These are phyloP conservation scores for Coptodon rendalli DNA, from an alignment of 2,113 vertebrate species.

Conservation along the genomic window DNA sequence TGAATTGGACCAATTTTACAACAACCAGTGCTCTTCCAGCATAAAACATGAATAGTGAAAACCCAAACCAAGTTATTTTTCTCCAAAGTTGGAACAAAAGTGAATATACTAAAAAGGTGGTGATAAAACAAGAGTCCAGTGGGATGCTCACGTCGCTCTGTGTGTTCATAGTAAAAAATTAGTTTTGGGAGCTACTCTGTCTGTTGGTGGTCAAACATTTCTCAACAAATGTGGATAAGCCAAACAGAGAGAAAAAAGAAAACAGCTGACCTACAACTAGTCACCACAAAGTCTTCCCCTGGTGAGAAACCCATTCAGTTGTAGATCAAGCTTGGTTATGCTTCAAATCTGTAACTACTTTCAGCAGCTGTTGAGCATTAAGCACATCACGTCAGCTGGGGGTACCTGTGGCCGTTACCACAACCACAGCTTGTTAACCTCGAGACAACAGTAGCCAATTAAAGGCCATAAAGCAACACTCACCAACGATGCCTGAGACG, in stretches of 20 bases:
- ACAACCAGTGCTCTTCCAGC: not conserved
- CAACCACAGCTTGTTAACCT: not conserved
- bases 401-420: not conserved
- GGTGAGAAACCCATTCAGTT: not conserved
- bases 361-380: not conserved
- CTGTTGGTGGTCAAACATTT: not conserved
- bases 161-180: not conserved
- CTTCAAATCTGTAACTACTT: not conserved
- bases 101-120: not conserved
- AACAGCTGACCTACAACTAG: not conserved
- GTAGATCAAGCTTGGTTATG: not conserved
- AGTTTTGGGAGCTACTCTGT: not conserved
- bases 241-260: not conserved
- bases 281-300: not conserved
- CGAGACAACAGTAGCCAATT: conserved; percentile 10
- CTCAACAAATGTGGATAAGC: not conserved
- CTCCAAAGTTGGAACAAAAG: not conserved
- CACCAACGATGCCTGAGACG: not conserved
- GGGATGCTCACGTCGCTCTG: not conserved
- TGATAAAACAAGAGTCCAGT: not conserved
- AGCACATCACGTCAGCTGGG: not conserved
- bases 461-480: conserved; percentile 2
- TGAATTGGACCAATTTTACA: not conserved
- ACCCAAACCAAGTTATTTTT: not conserved
- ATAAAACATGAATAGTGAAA: not conserved